Evolutionary conservation across 2,113 vertebrate genomes (phyloP).

Genomic region (Muscicapa adusta): DNA sequence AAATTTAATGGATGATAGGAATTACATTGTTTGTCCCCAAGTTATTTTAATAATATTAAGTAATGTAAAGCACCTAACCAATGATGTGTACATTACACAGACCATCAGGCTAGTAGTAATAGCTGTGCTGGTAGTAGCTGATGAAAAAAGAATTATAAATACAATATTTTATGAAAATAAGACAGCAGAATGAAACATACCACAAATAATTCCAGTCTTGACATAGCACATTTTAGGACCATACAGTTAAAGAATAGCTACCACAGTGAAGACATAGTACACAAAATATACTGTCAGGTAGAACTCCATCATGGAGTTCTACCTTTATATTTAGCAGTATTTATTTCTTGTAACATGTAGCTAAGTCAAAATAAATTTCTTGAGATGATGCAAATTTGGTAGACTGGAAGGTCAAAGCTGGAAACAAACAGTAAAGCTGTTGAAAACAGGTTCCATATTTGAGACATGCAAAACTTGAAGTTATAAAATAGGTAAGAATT

Average conservation of each 20-base stretch:
- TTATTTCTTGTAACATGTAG: not conserved
- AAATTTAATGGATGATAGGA: not conserved
- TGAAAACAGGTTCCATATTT: not conserved
- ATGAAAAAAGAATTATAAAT: not conserved
- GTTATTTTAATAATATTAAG: conserved; percentile 33
- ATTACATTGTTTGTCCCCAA: conserved; percentile 26
- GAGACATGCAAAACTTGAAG: not conserved
- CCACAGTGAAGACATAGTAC: not conserved
- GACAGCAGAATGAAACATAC: not conserved
- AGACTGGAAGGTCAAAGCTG: not conserved
- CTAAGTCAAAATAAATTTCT: not conserved
- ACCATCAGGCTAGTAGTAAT: not conserved
- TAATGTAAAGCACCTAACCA: not conserved
- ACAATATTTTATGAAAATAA: not conserved
- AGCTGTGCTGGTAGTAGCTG: not conserved
- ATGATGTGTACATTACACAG: not conserved
- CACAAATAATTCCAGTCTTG: not conserved
- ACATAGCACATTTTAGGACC: not conserved
- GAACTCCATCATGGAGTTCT: not conserved
- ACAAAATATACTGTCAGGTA: not conserved
- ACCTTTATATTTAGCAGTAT: not conserved
- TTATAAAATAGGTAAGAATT: not conserved
- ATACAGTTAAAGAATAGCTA: not conserved
- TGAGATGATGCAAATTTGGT: not conserved
- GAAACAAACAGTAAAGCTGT: not conserved